Evolutionary conservation across 2,797 vertebrate genomes (phyloP), one percentile per base, ranked within the genome.

Genomic region (Poecilia velifera): DNA sequence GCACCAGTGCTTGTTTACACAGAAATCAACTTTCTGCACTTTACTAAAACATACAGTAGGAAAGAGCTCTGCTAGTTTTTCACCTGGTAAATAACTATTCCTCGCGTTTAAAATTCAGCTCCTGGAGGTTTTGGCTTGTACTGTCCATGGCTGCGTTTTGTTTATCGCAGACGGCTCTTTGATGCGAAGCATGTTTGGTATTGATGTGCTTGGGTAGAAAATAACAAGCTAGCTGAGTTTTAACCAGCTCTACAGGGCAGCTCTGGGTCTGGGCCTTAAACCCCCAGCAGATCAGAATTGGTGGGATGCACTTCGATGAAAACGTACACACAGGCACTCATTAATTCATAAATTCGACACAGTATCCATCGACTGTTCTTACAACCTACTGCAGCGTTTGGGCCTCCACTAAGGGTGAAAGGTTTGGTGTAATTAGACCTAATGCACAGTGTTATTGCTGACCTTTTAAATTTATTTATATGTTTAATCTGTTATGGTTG

Each of bases 101-200:
- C 68, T 7, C 13, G 10, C 18, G 41, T 76, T 81, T 55, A 41
- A 41, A n/a, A 66, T 87, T 73, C 70, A 70, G 45, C 78, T 86
- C 43, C 59, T 80, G n/a, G 31, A 64, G 59, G 43, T 72, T 84
- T 84, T 81, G 77, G 76, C 75, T 80, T 66, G 53, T n/a, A 66
- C 8, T 55, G 22, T 45, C 55, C 41, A 31, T 36, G 31, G 25
- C 45, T 80, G 74, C 45, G 57, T 82, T 84, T 86, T 85, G 72
- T 79, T 64, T 20, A 62, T 34, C 57, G 73, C 49, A 20, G 59
- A 5, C 72, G 74, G 31, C 16, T 4, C 59, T 80, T 88, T 84
- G 72, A 82, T 83, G 76, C 81, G 75, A 82, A 76, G 49, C 51
- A 68, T 82, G 76, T 80, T 86, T 76, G 79, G 49, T 79, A 72